phyloP scores from a whole-genome alignment of 2,113 vertebrate genomes.

The Gyps fulvus region DNA sequence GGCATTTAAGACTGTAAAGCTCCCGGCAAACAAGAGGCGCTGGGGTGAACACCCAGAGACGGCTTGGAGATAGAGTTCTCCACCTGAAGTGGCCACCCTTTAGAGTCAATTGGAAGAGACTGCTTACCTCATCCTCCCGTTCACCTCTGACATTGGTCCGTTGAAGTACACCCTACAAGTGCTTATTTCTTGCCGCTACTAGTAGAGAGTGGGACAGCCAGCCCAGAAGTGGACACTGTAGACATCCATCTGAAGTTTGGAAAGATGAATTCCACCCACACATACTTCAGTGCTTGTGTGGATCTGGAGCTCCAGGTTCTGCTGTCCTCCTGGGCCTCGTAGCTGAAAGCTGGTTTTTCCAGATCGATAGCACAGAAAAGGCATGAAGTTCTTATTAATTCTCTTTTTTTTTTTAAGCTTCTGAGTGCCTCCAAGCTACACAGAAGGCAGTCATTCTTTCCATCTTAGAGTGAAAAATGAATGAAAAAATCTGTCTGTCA shows the following conservation, averaged over 20 bases:
- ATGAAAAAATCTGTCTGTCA: slow-evolving; percentile 16
- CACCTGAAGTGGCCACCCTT: not conserved
- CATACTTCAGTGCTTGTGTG: not conserved
- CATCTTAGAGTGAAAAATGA: slow-evolving; percentile 23
- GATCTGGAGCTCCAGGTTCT: not conserved
- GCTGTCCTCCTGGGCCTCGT: not conserved
- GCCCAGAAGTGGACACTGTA: not conserved
- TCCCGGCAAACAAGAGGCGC: not conserved
- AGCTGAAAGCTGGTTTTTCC: not conserved
- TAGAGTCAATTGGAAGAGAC: not conserved
- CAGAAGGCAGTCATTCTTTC: slow-evolving; percentile 28
- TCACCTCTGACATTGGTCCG: not conserved
- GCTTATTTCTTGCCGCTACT: not conserved
- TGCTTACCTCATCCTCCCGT: not conserved
- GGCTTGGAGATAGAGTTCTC: not conserved
- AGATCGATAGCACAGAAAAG: not conserved
- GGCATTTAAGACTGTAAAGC: not conserved
- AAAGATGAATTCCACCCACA: not conserved
- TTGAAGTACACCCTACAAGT: not conserved
- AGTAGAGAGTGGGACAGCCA: not conserved
- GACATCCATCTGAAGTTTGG: not conserved
- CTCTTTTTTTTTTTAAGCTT: not conserved
- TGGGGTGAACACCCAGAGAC: not conserved
- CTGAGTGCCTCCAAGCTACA: slow-evolving; percentile 29
- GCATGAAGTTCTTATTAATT: not conserved